Evolutionary conservation across 2,113 vertebrate genomes (phyloP), one percentile per base, ranked within the genome.

Genomic region (Trachemys scripta): DNA sequence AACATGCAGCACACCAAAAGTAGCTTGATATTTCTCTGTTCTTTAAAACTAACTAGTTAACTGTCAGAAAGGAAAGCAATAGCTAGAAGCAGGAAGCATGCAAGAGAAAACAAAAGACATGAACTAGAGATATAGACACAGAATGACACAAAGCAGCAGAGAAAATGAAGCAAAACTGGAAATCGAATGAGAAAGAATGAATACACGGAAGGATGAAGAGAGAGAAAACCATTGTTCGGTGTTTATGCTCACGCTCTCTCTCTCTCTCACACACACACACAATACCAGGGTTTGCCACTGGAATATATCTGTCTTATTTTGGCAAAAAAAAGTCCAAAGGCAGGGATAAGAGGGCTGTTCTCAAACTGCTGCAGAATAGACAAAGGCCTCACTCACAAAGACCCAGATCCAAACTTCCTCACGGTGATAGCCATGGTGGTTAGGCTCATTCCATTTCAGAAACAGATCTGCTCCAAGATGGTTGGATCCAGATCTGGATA

Each of bases 51-150:
- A 49, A 4, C 0, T 0, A 91, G 59, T 53, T 85, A 94, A 76
- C 42, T 75, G 35, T 24, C 82, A 25, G 47, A 93, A 49, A 89
- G 49, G 81, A 94, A 92, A 82, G 5, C 56, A 19, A 19, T 10
- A 83, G 19, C 82, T 82, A 19, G 45, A 82, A 90, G 86, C 82
- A 86, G 88, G 6, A 79, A 80, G n/a, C 16, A 16, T 1, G 45
- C 69, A 2, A 13, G 94, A 90, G 90, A 38, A 84, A 89, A 76
- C 82, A 87, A 88, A 50, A n/a, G 86, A 90, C 57, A 22, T 47
- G 90, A 84, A 88, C 1, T 0, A 56, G 45, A 29, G 90, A 65
- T 42, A 53, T 53, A 59, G 49, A 78, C 54, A 81, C 57, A 82
- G 45, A 53, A 31, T 0, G 1, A 38, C 31, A 24, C 45, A 82